Evolutionary conservation across 2,113 vertebrate species (phyloP).

Genomic region (Myodes glareolus): DNA sequence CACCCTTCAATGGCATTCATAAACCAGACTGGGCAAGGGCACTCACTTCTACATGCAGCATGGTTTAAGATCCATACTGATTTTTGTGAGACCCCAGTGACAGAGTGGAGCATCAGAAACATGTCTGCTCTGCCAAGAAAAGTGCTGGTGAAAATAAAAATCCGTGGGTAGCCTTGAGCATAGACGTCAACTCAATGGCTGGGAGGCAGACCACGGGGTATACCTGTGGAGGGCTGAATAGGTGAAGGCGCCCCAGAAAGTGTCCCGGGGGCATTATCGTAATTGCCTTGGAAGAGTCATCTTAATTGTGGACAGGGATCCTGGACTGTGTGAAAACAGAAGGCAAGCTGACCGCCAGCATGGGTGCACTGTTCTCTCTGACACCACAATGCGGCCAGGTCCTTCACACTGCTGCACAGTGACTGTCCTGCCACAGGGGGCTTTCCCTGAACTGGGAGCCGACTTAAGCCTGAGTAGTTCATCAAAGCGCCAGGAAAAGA

Average conservation of each 20-base stretch:
- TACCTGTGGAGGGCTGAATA: too few species aligned
- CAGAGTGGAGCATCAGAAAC: neutral
- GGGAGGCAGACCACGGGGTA: neutral
- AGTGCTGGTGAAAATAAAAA: neutral
- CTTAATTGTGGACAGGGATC: neutral
- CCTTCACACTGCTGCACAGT: neutral
- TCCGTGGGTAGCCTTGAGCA: neutral
- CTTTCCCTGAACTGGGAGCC: neutral
- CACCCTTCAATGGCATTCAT: neutral
- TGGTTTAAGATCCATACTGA: neutral
- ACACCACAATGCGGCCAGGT: too few species aligned
- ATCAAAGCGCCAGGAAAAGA: neutral
- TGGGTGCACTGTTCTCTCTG: neutral
- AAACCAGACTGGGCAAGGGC: too few species aligned
- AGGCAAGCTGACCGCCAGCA: neutral
- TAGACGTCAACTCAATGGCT: too few species aligned
- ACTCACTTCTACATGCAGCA: neutral
- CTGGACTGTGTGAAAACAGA: neutral
- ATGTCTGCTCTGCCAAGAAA: neutral
- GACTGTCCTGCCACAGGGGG: neutral
- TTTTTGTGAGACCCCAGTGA: neutral
- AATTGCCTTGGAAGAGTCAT: neutral
- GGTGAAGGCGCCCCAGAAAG: neutral
- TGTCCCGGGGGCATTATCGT: neutral
- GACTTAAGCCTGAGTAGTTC: neutral